Evolutionary conservation across 2,797 vertebrate species (phyloP), one percentile per base, ranked within the genome.

Genomic region (Dromococcyx pavoninus): DNA sequence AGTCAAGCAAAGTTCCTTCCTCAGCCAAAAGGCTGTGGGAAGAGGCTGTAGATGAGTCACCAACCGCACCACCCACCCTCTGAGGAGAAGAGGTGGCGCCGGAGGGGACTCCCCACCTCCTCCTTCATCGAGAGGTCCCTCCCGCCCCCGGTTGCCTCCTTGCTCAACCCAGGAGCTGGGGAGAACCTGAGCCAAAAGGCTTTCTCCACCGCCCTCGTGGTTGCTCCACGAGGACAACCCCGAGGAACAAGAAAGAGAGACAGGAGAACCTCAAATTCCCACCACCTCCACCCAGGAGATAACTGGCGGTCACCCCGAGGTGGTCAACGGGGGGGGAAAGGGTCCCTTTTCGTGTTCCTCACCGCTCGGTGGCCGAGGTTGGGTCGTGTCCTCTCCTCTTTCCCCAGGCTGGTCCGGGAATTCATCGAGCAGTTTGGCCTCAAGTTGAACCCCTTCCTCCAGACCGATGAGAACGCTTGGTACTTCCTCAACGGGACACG

Each of bases 231-330:
- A 27, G 44, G 25, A n/a, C 28, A 61, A 8, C 10, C 2, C 58
- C 32, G 35, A 32, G 7, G 44, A 43, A 4, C 22, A 37, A 61
- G n/a, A 61, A 16, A 27, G 14, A 28, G 33, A 86, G 23, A 3
- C 0, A 1, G 25, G 11, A 10, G 17, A 4, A 21, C 65, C 74
- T 64, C 33, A 17, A 51, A 9, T 5, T 57, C 19, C 44, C 9
- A 2, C 7, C 16, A 2, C 4, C 44, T n/a, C 27, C 18, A 27
- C 14, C n/a, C 54, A 37, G 33, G 24, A 37, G 17, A 7, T 3
- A 15, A 27, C 2, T 4, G 0, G 0, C 19, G 22, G 33, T 33
- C 23, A 16, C 50, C 10, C 13, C 43, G 37, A 19, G 28, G 1
- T 2, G 15, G 6, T 8, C 8, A 0, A 39, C 2, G 76, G 53